These are phyloP conservation scores for Spialia ferax DNA, from an alignment of 2,888 invertebrate genomes.

Conservation along the genomic window DNA sequence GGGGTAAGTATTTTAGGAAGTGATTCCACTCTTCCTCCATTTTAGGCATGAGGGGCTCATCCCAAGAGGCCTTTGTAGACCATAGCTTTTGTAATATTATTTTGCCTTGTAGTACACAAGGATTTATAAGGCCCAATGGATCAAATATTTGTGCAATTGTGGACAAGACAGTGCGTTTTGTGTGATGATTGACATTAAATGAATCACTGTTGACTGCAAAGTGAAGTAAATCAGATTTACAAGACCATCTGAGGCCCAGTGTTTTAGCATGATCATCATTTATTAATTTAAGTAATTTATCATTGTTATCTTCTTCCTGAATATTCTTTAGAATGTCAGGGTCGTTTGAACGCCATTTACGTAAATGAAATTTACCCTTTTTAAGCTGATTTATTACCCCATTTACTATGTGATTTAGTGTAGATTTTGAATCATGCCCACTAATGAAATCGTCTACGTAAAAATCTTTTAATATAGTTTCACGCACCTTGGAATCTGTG, in stretches of 20 bases:
- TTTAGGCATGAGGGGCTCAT: not conserved
- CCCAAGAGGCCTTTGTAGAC: not conserved
- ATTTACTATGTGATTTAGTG: not conserved
- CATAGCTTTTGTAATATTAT: slow-evolving; percentile 12
- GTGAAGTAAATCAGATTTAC: not conserved
- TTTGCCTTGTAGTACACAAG: slow-evolving; percentile 6
- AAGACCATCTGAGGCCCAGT: not conserved
- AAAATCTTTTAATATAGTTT: slow-evolving; percentile 2
- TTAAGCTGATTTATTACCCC: slow-evolving; percentile 3
- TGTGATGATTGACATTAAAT: not conserved
- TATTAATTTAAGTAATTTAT: not conserved
- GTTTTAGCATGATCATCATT: not conserved
- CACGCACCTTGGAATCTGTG: not conserved
- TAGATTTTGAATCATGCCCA: not conserved
- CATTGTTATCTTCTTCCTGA: not conserved
- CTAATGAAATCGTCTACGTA: slow-evolving; percentile 10
- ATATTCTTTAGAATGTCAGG: not conserved
- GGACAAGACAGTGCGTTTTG: slow-evolving; percentile 1
- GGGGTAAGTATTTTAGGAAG: not conserved
- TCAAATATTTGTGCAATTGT: slow-evolving; percentile 9
- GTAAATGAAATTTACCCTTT: not conserved
- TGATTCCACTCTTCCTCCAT: not conserved
- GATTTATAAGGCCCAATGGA: slow-evolving; percentile 12
- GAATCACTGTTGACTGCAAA: not conserved
- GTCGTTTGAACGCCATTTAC: not conserved